Evolutionary conservation across 2,797 vertebrate species (phyloP).

Genomic region (Lagocephalus sceleratus): DNA sequence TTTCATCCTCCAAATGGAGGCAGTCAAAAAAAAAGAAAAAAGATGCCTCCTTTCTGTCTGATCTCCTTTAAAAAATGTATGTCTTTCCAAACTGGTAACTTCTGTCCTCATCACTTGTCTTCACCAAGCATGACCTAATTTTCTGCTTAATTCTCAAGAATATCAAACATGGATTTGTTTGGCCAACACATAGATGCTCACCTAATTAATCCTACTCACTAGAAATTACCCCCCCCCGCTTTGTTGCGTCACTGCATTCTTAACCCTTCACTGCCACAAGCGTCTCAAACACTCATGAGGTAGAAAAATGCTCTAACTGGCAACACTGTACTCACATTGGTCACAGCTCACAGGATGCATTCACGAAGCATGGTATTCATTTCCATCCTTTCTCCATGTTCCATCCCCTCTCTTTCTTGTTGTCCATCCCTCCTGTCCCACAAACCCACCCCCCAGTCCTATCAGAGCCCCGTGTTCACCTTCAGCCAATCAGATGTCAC

Average conservation of each 20-base stretch:
- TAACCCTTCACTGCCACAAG: constrained; percentile 33
- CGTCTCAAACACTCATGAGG: constrained; percentile 26
- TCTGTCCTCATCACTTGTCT: constrained; percentile 45
- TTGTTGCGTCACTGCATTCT: constrained; percentile 42
- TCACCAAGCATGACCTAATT: constrained; percentile 37
- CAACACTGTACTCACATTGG: constrained; percentile 18
- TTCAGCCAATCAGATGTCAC: constrained; percentile 83
- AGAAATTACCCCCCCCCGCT: constrained; percentile 21
- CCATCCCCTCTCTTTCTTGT: constrained; percentile 71
- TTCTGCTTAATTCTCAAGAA: background rate
- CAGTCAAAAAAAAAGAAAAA: background rate
- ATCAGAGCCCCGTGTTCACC: constrained; percentile 84
- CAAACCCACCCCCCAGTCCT: constrained; percentile 72
- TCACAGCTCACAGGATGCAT: constrained; percentile 64
- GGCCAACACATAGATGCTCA: background rate
- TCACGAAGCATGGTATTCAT: constrained; percentile 77
- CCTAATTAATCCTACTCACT: background rate
- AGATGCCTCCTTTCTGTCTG: background rate
- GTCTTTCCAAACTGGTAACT: constrained; percentile 6
- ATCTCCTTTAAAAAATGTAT: background rate
- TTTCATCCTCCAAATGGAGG: background rate
- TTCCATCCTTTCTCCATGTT: constrained; percentile 75
- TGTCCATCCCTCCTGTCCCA: constrained; percentile 64
- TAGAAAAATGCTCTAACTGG: constrained; percentile 15
- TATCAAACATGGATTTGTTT: background rate